Conservation (phyloP, 2,113 vertebrate species). For the Cololabis saira region DNA sequence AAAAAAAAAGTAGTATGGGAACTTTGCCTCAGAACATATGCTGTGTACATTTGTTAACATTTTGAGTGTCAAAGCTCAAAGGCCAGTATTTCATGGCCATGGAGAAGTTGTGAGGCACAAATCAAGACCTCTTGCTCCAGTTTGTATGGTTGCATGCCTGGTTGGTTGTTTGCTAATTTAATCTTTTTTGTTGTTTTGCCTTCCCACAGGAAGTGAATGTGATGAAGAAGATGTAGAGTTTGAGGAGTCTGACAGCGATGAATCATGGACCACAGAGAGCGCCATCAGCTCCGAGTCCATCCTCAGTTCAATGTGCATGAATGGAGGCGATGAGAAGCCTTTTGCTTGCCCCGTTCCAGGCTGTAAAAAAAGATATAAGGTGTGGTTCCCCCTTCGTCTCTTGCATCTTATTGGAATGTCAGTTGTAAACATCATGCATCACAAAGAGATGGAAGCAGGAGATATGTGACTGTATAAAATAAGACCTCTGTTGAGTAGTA, state of each 20-base stretch:
- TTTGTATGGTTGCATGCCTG: not conserved
- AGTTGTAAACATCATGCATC: not conserved
- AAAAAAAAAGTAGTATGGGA: conserved; percentile 30
- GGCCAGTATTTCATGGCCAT: not conserved
- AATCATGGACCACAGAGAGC: conserved; percentile 99
- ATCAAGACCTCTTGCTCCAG: conserved; percentile 7
- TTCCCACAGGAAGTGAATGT: conserved; percentile 91
- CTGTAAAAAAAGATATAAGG: conserved; percentile 99
- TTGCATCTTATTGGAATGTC: not conserved
- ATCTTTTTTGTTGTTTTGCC: not conserved
- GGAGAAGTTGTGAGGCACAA: conserved; percentile 22
- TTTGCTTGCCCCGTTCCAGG: conserved; percentile 98
- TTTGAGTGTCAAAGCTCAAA: conserved; percentile 15
- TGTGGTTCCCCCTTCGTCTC: conserved; percentile 50
- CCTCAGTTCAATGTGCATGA: conserved; percentile 99
- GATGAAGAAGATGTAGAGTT: conserved; percentile 98
- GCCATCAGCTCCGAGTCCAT: conserved; percentile 98
- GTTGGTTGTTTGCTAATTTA: not conserved
- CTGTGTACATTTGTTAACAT: conserved; percentile 1
- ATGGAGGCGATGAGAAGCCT: conserved; percentile 97
- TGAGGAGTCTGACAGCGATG: conserved; percentile 97
- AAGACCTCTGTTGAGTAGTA: conserved; percentile 11
- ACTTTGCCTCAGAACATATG: conserved; percentile 11
- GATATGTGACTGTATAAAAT: conserved; percentile 34
- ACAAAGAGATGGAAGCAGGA: no score